Base-by-base conservation (phyloP, 2,888 invertebrate species). In the Andrena flavipes region DNA sequence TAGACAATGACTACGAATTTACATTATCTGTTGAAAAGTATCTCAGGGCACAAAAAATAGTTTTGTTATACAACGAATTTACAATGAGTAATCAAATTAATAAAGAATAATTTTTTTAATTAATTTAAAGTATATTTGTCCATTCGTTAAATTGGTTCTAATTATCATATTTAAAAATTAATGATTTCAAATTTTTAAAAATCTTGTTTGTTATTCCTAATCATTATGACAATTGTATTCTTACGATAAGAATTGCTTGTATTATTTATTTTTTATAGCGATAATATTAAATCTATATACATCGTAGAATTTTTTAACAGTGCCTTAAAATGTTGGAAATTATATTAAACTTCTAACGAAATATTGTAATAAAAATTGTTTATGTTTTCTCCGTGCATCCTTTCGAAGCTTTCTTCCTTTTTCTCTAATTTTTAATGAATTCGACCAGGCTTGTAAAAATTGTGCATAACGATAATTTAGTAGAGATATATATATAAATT, bases 401-500 rank as follows among this genome's bases (percentile, higher is more conserved):
- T 20, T 63, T 16, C 23, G 30, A 10, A 56, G 56, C 7, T 16
- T 2, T 5, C 8, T 26, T 7, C n/a, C 16, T 33, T 63, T 51
- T 10, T 42, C 49, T 10, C 16, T 29, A 8, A 20, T 1, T 35
- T 48, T 48, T 35, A 10, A 7, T 16, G 5, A 33, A 48, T 26
- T 10, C 16, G 30, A 23, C 13, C 35, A 1, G 3, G 42, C 10
- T 3, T 7, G 8, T 42, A 30, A 54, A 75, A 63, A 63, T 59
- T 64, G 7, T 78, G 10, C 42, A 56, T 29, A 74, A 56, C 54
- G 42, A 68, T 62, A 49, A 68, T 70, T 84, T 65, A 65, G 73
- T 74, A 80, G 20, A 51, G 74, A 75, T 56, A 56, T 56, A 56
- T 56, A 56, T 56, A 56, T 71, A 87, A 89, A 89, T 90, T 90